phyloP scores from a whole-genome alignment of 1,140 invertebrate genomes.

The Anadara kagoshimensis region DNA sequence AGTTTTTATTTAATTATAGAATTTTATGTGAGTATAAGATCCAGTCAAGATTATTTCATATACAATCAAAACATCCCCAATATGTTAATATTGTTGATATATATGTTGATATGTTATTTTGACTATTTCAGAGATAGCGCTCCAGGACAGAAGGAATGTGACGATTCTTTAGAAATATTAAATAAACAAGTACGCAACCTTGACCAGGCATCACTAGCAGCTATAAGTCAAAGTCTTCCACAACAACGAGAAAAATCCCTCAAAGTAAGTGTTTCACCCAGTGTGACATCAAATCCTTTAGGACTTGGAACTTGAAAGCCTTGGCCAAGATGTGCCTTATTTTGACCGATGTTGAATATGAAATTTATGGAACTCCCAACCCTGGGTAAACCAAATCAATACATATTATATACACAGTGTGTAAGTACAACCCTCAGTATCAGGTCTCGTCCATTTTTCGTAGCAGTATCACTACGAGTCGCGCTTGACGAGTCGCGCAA shows the following conservation, averaged over 20 bases:
- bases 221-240: constrained; percentile 87
- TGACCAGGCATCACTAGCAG: constrained; percentile 90
- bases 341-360: too few relatives aligned
- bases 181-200: constrained; percentile 85
- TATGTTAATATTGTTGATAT: background rate
- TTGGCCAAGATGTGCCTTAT: too few relatives aligned
- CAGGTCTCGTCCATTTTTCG: too few relatives aligned
- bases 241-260: constrained; percentile 85
- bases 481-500: too few relatives aligned
- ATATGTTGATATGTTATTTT: background rate
- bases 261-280: constrained; percentile 56
- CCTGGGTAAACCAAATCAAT: too few relatives aligned
- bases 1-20: background rate
- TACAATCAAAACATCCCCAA: background rate
- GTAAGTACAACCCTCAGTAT: too few relatives aligned
- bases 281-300: too few relatives aligned
- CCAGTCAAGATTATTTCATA: background rate
- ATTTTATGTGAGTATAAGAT: background rate
- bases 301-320: too few relatives aligned
- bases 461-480: too few relatives aligned
- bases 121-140: constrained; percentile 86
- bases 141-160: constrained; percentile 95
- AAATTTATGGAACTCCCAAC: too few relatives aligned
- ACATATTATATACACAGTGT: too few relatives aligned
- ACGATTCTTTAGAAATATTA: constrained; percentile 87